Conservation (phyloP, 2,888 invertebrate genomes). For the Habroteleia sp. region DNA sequence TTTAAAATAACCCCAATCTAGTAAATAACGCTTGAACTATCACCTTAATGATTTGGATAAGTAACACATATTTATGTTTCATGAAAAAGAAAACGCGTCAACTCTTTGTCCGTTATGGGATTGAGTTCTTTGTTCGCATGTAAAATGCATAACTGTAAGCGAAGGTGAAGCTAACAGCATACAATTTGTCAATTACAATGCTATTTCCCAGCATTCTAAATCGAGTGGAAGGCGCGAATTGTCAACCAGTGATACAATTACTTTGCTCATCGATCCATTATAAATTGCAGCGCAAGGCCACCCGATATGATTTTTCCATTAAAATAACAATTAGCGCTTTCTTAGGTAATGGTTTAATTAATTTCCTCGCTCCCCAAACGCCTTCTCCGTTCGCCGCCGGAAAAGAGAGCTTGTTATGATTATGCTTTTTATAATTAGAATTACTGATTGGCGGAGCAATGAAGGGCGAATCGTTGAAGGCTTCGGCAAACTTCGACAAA, state of each 20-base stretch:
- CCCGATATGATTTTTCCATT: slow-evolving; percentile 62
- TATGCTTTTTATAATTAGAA: slow-evolving; percentile 73
- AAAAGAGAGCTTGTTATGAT: slow-evolving; percentile 67
- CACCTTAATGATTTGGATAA: too few relatives aligned
- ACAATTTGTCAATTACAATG: too few relatives aligned
- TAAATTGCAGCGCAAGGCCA: slow-evolving; percentile 43
- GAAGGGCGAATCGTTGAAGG: slow-evolving; percentile 51
- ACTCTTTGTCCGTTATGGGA: too few relatives aligned
- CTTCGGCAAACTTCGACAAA: slow-evolving; percentile 50
- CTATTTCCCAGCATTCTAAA: too few relatives aligned
- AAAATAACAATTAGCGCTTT: slow-evolving; percentile 69
- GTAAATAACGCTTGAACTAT: too few relatives aligned
- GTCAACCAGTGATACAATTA: slow-evolving; percentile 32
- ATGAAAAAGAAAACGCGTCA: too few relatives aligned
- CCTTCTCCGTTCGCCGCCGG: slow-evolving; percentile 59
- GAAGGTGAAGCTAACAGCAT: too few relatives aligned
- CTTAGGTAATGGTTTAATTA: slow-evolving; percentile 67
- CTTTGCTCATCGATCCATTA: slow-evolving; percentile 32
- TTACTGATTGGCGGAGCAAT: slow-evolving; percentile 69
- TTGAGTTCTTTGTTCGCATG: too few relatives aligned
- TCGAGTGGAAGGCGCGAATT: slow-evolving; percentile 72
- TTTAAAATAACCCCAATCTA: too few relatives aligned
- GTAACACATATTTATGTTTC: too few relatives aligned
- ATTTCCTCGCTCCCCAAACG: slow-evolving; percentile 65
- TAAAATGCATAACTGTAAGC: too few relatives aligned